Percentiles rank a stretch among this genome's conserved stretches.
Evolutionary conservation across 2,113 vertebrate species (phyloP).

Genomic region (Athene noctua): DNA sequence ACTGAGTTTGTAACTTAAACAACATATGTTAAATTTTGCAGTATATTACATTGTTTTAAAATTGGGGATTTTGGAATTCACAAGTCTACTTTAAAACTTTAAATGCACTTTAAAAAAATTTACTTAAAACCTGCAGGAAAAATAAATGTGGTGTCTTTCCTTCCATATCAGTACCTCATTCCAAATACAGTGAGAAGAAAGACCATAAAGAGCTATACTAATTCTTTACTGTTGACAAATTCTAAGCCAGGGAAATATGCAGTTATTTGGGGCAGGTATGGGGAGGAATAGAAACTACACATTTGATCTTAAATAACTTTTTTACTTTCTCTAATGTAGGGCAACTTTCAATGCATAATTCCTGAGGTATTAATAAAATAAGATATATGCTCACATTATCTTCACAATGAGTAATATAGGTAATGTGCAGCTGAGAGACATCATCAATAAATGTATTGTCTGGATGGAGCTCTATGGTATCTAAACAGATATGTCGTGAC

Average conservation of each 20-base stretch:
- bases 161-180: neutral
- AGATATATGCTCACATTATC: rapidly evolving
- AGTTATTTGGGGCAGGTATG: neutral
- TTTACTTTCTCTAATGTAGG: neutral
- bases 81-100: neutral
- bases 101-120: neutral
- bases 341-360: neutral
- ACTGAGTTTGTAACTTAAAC: neutral
- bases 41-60: neutral
- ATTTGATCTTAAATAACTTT: neutral
- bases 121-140: neutral
- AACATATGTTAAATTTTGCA: neutral
- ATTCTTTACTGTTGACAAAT: neutral
- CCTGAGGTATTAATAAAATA: neutral
- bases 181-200: neutral
- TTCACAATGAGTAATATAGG: neutral
- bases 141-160: neutral
- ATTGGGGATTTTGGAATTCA: neutral
- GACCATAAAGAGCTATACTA: neutral
- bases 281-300: neutral
- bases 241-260: neutral
- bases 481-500: neutral
- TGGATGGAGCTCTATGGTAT: neutral
- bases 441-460: neutral
- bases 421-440: neutral